Conservation (phyloP, 2,888 invertebrate genomes). For the Melolontha melolontha region DNA sequence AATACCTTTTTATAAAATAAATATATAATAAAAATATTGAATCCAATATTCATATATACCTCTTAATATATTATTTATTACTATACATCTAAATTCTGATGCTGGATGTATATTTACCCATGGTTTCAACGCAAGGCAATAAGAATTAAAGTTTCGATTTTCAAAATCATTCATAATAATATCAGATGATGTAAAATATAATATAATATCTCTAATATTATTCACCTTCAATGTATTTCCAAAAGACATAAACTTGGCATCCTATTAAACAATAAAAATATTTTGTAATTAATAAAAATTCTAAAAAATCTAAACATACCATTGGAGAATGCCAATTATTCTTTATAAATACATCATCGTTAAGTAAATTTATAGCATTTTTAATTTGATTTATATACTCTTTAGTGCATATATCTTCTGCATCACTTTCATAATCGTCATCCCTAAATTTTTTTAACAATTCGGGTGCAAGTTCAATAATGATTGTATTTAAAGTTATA, state of each 20-base stretch:
- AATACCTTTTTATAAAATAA: conserved; percentile 52
- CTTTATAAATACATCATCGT: conserved; percentile 59
- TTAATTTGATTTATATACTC: conserved; percentile 53
- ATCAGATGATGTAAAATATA: conserved; percentile 59
- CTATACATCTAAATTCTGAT: conserved; percentile 62
- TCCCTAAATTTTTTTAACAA: conserved; percentile 54
- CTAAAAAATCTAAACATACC: conserved; percentile 47
- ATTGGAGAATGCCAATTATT: conserved; percentile 63
- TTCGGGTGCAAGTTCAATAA: conserved; percentile 56
- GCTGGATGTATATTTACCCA: conserved; percentile 64
- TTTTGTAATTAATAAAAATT: neutral
- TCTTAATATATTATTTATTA: conserved; percentile 59
- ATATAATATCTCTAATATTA: conserved; percentile 57
- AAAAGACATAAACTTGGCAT: conserved; percentile 62
- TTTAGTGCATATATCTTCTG: conserved; percentile 49
- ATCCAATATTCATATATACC: conserved; percentile 47
- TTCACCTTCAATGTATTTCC: conserved; percentile 59
- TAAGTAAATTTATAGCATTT: conserved; percentile 56
- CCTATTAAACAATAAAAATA: conserved; percentile 52
- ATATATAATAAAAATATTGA: neutral
- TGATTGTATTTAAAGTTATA: conserved; percentile 55
- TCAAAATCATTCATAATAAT: conserved; percentile 59
- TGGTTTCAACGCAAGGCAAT: conserved; percentile 59
- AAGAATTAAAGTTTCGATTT: conserved; percentile 54
- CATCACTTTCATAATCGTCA: conserved; percentile 49